Conservation (phyloP, 2,797 vertebrate species). For the Vipera latastei region DNA sequence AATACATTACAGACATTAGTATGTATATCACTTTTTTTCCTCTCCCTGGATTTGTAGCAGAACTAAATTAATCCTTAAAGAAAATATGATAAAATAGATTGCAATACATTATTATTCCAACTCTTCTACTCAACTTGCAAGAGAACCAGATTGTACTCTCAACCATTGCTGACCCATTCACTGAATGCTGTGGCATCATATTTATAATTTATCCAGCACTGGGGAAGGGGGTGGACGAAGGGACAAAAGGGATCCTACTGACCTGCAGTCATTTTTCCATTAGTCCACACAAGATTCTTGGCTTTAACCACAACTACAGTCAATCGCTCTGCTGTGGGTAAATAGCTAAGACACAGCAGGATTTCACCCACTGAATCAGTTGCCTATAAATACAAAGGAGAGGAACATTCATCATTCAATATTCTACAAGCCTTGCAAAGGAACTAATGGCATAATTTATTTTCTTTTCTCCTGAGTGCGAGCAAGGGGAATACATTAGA, state of each 20-base stretch:
- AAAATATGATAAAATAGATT: neutral
- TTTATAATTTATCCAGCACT: neutral
- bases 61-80: neutral
- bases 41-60: neutral
- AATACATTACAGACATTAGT: neutral
- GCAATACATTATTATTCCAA: neutral
- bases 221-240: fast-evolving
- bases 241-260: slow-evolving; percentile 30
- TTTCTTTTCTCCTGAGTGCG: neutral
- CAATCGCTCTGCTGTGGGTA: slow-evolving; percentile 94
- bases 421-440: neutral
- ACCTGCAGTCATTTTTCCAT: slow-evolving; percentile 89
- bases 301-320: slow-evolving; percentile 97
- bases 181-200: neutral
- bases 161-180: neutral
- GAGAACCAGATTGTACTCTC: neutral
- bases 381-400: slow-evolving; percentile 67
- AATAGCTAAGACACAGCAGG: slow-evolving; percentile 92
- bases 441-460: neutral
- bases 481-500: neutral
- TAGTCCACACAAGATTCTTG: slow-evolving; percentile 92
- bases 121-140: neutral
- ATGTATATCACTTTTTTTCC: neutral
- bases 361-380: slow-evolving; percentile 92
- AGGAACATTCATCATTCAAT: fast-evolving